Percentiles rank a stretch among this genome's conserved stretches.
phyloP scores from a whole-genome alignment of 2,888 invertebrate species.

The Yponomeuta cagnagella region DNA sequence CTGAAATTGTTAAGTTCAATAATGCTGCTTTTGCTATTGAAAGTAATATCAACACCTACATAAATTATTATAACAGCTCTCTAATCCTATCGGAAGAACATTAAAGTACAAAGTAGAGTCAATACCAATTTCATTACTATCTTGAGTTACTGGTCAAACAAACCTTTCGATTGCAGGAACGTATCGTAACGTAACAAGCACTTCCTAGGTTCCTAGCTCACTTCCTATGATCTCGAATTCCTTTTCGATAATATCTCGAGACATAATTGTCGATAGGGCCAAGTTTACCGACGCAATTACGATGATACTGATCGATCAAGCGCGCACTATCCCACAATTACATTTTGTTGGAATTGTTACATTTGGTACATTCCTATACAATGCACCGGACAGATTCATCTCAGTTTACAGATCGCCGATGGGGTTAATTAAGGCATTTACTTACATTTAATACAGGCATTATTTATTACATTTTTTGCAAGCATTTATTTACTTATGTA shows the following conservation, averaged over 20 bases:
- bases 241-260: constrained; percentile 16
- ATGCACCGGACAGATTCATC: background rate
- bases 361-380: background rate
- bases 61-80: background rate
- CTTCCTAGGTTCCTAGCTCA: constrained; percentile 29
- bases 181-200: constrained; percentile 29
- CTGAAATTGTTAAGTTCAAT: too few relatives aligned
- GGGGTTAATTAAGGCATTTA: too few relatives aligned
- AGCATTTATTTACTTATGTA: too few relatives aligned
- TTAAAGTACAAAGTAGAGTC: background rate
- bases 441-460: too few relatives aligned
- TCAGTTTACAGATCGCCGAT: background rate
- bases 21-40: background rate
- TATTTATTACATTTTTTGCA: too few relatives aligned
- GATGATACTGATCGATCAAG: constrained; percentile 52
- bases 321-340: constrained; percentile 43
- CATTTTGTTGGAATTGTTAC: constrained; percentile 32
- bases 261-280: constrained; percentile 34
- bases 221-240: constrained; percentile 32
- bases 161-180: constrained; percentile 18
- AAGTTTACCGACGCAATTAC: constrained; percentile 55
- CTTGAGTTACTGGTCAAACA: background rate
- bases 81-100: background rate
- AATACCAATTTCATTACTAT: background rate
- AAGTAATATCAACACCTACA: background rate